These are phyloP conservation scores for Pectinophora gossypiella DNA, from an alignment of 1,140 invertebrate species.

Conservation along the genomic window DNA sequence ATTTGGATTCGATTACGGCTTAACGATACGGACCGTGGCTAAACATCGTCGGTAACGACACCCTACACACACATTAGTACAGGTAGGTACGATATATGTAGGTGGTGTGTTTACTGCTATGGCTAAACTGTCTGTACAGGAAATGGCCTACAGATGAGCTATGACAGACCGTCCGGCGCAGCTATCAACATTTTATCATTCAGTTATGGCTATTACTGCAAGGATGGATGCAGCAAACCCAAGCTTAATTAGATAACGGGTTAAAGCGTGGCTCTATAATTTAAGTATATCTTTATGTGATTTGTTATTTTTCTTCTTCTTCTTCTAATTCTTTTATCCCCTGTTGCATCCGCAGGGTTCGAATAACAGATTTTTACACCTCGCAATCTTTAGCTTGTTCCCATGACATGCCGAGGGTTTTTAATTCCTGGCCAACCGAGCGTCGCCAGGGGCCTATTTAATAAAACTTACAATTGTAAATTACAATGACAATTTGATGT, in stretches of 20 bases:
- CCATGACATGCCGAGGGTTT: too few relatives aligned
- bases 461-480: too few relatives aligned
- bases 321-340: too few relatives aligned
- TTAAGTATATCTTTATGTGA: too few relatives aligned
- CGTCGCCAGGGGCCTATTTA: too few relatives aligned
- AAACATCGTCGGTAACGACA: not conserved
- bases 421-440: too few relatives aligned
- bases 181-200: not conserved
- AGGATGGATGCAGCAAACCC: not conserved
- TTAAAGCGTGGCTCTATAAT: too few relatives aligned
- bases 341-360: too few relatives aligned
- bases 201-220: not conserved
- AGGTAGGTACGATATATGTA: not conserved
- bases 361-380: too few relatives aligned
- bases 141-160: constrained; percentile 61
- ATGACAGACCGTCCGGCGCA: constrained; percentile 10
- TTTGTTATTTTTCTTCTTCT: too few relatives aligned
- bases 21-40: not conserved
- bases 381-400: too few relatives aligned
- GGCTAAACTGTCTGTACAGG: constrained; percentile 48
- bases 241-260: not conserved
- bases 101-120: not conserved
- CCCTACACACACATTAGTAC: not conserved
- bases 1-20: not conserved
- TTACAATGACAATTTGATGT: too few relatives aligned